phyloP scores from a whole-genome alignment of 1,140 invertebrate genomes.

The Phenacoccus solenopsis region DNA sequence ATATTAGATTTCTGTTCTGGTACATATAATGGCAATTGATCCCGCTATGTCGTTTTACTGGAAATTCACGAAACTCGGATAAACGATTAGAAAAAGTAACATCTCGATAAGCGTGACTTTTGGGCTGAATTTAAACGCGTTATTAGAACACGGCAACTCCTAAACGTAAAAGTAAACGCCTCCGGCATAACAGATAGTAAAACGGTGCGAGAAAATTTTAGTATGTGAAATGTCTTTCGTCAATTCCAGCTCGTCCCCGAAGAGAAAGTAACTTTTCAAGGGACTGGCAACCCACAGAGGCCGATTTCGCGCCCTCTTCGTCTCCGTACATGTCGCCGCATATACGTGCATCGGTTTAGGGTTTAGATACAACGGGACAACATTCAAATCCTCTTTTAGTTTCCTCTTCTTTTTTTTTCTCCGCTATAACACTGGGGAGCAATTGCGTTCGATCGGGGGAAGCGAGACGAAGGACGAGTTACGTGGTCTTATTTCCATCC shows the following conservation, averaged over 20 bases:
- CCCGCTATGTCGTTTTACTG: no score
- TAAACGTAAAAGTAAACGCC: not conserved
- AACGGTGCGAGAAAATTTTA: not conserved
- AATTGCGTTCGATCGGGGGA: not conserved
- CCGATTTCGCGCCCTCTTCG: not conserved
- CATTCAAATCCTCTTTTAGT: constrained; percentile 17
- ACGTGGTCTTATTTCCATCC: constrained; percentile 14
- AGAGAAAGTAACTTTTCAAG: not conserved
- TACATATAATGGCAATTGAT: no score
- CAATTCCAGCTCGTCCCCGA: not conserved
- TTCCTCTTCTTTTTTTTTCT: constrained; percentile 7
- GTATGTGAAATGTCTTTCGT: not conserved
- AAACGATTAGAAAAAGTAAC: no score
- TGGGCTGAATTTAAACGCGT: no score
- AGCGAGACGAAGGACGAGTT: constrained; percentile 5
- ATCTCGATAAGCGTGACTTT: no score
- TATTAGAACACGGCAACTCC: no score
- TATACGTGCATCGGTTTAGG: constrained; percentile 5
- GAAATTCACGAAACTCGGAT: no score
- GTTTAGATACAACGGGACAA: constrained; percentile 12
- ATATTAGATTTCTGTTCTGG: no score
- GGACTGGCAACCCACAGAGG: constrained; percentile 11
- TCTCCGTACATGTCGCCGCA: not conserved
- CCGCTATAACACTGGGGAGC: not conserved
- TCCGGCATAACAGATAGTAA: not conserved